phyloP scores from a whole-genome alignment of 2,888 invertebrate species.

The Thera obeliscata region DNA sequence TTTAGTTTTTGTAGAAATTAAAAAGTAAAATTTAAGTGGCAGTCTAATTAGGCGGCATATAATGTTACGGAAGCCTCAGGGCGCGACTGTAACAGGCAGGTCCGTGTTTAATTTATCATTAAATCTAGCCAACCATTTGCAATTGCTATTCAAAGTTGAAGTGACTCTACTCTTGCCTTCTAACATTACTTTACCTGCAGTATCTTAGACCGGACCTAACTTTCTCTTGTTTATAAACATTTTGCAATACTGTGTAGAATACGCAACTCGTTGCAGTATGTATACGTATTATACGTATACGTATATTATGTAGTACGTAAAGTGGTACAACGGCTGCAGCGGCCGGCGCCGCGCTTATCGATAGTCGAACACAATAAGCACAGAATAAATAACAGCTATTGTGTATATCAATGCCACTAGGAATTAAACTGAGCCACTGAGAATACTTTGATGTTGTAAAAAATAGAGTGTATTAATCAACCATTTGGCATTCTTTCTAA shows the following conservation, averaged over 20 bases:
- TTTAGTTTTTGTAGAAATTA: neutral
- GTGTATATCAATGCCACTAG: neutral
- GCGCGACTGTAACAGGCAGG: neutral
- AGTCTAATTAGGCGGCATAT: neutral
- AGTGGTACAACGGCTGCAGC: conserved; percentile 55
- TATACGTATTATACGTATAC: neutral
- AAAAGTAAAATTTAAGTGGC: neutral
- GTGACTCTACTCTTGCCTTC: conserved; percentile 4
- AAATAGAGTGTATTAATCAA: too few relatives aligned
- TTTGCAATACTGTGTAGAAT: conserved; percentile 20
- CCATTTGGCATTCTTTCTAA: too few relatives aligned
- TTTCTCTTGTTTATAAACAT: conserved; percentile 38
- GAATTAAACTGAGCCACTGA: neutral
- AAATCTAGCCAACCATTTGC: conserved; percentile 5
- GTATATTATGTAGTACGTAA: neutral
- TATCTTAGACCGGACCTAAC: conserved; percentile 20
- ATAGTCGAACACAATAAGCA: conserved; percentile 55
- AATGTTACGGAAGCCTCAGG: neutral
- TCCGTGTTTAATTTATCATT: conserved; percentile 5
- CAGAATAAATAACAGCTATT: conserved; percentile 10
- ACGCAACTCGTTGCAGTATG: conserved; percentile 8
- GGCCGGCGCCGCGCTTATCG: conserved; percentile 67
- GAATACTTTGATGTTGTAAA: too few relatives aligned
- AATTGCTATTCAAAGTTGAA: neutral
- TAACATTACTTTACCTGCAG: conserved; percentile 11